Evolutionary conservation across 1,140 invertebrate species (phyloP), one percentile per base, ranked within the genome.

Genomic region (Ostrea edulis): DNA sequence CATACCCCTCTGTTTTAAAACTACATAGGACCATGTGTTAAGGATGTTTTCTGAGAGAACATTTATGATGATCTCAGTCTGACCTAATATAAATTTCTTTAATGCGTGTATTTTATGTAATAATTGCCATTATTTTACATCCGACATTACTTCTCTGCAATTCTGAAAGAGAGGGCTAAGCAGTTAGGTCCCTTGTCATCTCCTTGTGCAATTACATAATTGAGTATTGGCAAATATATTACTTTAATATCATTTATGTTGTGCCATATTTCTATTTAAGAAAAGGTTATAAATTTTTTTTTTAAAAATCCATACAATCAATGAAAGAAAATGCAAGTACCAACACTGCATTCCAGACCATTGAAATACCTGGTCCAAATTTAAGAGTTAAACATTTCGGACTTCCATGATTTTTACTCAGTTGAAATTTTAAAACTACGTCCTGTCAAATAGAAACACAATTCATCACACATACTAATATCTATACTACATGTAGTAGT

Each of bases 161-260:
- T 35, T 44, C 29, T 77, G 25, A 35, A 29, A 25, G 68, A 77
- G 25, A 44, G 22, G 17, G 68, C 68, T 12, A 9, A 35, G 22
- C 29, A 35, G 29, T 29, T 29, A 29, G 12, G 25, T 29, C 68
- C 68, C 12, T 25, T 22, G 25, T 44, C 12, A 35, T 77, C 68
- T 77, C 68, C 68, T 25, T 77, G 35, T 77, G 12, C 29, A 14
- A 77, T 77, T 4, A 25, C 68, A 29, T 77, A 35, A 77, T 35
- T 77, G 68, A 77, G 68, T 77, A 77, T 77, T 77, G 29, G 25
- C 29, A 29, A 77, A 77, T 29, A 22, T 25, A 77, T 77, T 77
- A 25, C 68, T 29, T 77, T 12, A 29, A 77, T 77, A 29, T 35
- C 14, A 4, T 35, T 3, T 25, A 77, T 14, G 68, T 35, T 77